A percentile compares a stretch with the other conserved stretches of the same genome.
Conservation (phyloP, 2,797 vertebrate species). For the Eleutherodactylus coqui region DNA sequence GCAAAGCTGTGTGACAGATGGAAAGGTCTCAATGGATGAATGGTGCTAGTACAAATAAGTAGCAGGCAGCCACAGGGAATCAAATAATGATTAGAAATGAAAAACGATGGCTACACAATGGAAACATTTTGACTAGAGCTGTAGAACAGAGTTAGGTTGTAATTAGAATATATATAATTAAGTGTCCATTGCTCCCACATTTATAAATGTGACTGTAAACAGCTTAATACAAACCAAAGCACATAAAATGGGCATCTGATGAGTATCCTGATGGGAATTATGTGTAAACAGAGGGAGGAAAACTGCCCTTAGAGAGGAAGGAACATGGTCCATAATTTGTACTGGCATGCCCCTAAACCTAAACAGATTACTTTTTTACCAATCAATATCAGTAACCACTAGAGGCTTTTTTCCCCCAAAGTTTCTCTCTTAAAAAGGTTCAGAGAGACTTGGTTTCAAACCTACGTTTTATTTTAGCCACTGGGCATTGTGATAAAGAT, state of each 20-base stretch:
- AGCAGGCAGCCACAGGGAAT: slow-evolving; percentile 82
- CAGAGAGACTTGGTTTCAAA: slow-evolving; percentile 76
- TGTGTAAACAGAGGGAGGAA: slow-evolving; percentile 68
- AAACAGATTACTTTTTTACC: slow-evolving; percentile 87
- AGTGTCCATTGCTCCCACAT: slow-evolving; percentile 25
- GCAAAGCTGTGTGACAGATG: slow-evolving; percentile 86
- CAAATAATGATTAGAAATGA: slow-evolving; percentile 84
- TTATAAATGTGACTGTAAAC: slow-evolving; percentile 49
- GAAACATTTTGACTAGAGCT: slow-evolving; percentile 61
- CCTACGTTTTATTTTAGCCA: slow-evolving; percentile 80
- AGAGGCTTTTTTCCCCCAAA: slow-evolving; percentile 77
- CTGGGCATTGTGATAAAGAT: slow-evolving; percentile 77
- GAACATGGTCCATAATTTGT: slow-evolving; percentile 75
- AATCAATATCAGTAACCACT: slow-evolving; percentile 88
- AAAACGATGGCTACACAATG: slow-evolving; percentile 78
- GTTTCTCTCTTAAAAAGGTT: slow-evolving; percentile 67
- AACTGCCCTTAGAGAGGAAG: slow-evolving; percentile 77
- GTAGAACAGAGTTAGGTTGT: slow-evolving; percentile 50
- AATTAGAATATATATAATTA: slow-evolving; percentile 70
- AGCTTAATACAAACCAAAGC: slow-evolving; percentile 67
- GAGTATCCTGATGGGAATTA: slow-evolving; percentile 69
- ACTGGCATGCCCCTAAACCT: slow-evolving; percentile 85
- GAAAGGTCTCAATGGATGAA: slow-evolving; percentile 91
- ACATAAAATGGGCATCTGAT: slow-evolving; percentile 70
- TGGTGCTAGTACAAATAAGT: slow-evolving; percentile 83